Evolutionary conservation across 2,113 vertebrate species (phyloP).

Genomic region (Actinemys pallida): DNA sequence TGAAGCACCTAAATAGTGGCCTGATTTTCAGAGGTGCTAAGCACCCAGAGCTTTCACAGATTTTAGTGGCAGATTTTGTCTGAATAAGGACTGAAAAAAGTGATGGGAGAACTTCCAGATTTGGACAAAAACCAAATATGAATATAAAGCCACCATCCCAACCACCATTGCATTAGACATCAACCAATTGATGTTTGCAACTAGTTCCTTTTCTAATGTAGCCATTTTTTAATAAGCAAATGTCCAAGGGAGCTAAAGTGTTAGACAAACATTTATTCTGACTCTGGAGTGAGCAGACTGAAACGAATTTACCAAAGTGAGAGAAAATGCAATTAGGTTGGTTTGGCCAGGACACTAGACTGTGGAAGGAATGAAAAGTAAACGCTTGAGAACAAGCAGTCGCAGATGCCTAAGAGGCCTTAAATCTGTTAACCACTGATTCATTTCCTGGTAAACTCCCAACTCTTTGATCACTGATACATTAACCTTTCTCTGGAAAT

Average conservation of each 20-base stretch:
- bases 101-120: not conserved
- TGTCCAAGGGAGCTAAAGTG: not conserved
- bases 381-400: slow-evolving; percentile 29
- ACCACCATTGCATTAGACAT: not conserved
- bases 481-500: slow-evolving; percentile 22
- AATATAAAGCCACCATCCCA: not conserved
- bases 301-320: slow-evolving; percentile 33
- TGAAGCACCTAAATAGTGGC: not conserved
- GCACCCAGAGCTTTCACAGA: not conserved
- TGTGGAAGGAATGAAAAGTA: slow-evolving; percentile 22
- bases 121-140: not conserved
- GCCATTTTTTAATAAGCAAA: not conserved
- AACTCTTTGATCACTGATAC: not conserved
- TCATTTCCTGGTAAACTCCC: slow-evolving; percentile 36
- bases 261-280: not conserved
- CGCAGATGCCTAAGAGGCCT: slow-evolving; percentile 19
- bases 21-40: not conserved
- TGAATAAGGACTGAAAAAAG: not conserved
- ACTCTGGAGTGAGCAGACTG: slow-evolving; percentile 15
- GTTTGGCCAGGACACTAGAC: slow-evolving; percentile 3
- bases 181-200: not conserved
- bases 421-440: slow-evolving; percentile 46
- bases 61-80: not conserved
- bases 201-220: not conserved
- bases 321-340: slow-evolving; percentile 11